Percentiles rank a stretch among this genome's conserved stretches.
Evolutionary conservation across 1,140 invertebrate species (phyloP).

Genomic region (Dendroctonus ponderosae): DNA sequence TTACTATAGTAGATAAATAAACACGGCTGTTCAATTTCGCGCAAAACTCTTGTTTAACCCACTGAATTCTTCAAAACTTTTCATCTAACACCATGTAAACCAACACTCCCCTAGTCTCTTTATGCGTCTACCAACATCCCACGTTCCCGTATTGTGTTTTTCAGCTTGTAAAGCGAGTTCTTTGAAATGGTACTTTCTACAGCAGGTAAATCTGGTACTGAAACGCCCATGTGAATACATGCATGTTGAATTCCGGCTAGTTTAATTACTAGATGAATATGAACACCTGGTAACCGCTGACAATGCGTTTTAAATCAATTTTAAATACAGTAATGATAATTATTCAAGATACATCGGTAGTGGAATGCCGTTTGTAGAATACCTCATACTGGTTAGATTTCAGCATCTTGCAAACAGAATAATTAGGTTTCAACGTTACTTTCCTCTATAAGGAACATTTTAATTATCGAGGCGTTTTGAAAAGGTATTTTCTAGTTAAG

Average conservation of each 20-base stretch:
- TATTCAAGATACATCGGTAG: too few species aligned
- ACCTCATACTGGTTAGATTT: too few species aligned
- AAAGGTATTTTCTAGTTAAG: too few species aligned
- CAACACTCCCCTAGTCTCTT: constrained; percentile 24
- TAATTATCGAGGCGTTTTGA: too few species aligned
- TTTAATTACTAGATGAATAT: constrained; percentile 7
- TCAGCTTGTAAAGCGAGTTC: constrained; percentile 24
- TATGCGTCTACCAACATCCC: constrained; percentile 13
- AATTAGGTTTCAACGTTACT: too few species aligned
- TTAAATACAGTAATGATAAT: too few species aligned
- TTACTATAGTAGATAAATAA: background rate
- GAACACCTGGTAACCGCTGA: constrained; percentile 14
- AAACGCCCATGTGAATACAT: constrained; percentile 9
- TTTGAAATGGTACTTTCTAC: constrained; percentile 19
- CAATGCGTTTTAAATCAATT: too few species aligned
- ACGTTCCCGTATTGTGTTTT: constrained; percentile 23
- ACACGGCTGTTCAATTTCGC: too few species aligned
- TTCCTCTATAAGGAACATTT: too few species aligned
- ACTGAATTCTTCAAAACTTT: background rate
- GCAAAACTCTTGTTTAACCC: too few species aligned
- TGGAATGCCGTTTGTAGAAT: too few species aligned
- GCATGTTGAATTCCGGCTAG: constrained; percentile 12
- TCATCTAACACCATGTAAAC: constrained; percentile 6
- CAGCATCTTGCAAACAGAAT: too few species aligned
- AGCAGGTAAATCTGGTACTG: constrained; percentile 25